Evolutionary conservation across 2,797 vertebrate species (phyloP).

Genomic region (Tympanoctomys barrerae): DNA sequence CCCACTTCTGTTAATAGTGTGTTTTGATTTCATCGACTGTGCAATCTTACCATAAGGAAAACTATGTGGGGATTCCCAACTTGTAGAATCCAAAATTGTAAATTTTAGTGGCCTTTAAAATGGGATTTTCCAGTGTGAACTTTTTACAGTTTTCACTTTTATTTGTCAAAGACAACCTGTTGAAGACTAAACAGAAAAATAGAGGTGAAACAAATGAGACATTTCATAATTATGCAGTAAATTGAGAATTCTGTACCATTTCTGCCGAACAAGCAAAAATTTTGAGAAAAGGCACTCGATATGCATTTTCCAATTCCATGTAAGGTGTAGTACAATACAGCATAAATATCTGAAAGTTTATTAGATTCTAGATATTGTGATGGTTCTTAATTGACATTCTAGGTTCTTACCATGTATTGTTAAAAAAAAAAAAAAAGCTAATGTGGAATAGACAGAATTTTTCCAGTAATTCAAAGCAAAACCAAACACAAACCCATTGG

Average conservation of each 20-base stretch:
- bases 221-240: conserved; percentile 6
- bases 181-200: neutral
- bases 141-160: conserved; percentile 32
- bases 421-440: neutral
- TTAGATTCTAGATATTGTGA: neutral
- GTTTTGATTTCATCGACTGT: neutral
- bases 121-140: conserved; percentile 50
- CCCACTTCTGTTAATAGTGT: neutral
- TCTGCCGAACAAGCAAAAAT: neutral
- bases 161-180: conserved; percentile 36
- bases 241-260: neutral
- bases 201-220: neutral
- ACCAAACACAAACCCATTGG: neutral
- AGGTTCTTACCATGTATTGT: neutral
- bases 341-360: neutral
- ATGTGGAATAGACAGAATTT: neutral
- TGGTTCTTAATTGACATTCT: neutral
- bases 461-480: conserved; percentile 27
- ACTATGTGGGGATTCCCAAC: conserved; percentile 23
- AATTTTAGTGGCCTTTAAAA: conserved; percentile 14
- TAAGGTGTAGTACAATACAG: neutral
- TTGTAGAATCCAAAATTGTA: conserved; percentile 9
- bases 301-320: neutral
- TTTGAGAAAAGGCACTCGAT: neutral
- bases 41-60: conserved; percentile 9